Conservation (phyloP, 92 coral and sea anemone genomes). For the Palythoa grandiflora region DNA sequence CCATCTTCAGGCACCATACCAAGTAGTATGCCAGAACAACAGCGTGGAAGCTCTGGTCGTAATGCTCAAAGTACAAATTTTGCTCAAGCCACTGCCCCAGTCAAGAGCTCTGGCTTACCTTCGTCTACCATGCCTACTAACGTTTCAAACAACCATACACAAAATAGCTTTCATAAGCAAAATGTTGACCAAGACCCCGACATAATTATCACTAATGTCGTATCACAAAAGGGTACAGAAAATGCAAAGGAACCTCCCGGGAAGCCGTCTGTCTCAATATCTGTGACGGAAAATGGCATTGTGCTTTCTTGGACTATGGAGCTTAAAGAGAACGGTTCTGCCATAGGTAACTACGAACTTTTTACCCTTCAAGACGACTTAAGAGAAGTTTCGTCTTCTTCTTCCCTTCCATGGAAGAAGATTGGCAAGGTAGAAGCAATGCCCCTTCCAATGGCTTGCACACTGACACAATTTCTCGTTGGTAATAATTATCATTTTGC, state of each 20-base stretch:
- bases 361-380: slow-evolving; percentile 91
- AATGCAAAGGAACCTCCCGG: slow-evolving; percentile 57
- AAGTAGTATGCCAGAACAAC: not conserved
- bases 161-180: not conserved
- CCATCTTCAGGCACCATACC: not conserved
- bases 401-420: slow-evolving; percentile 90
- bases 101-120: not conserved
- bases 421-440: slow-evolving; percentile 92
- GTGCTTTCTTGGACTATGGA: slow-evolving; percentile 96
- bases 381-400: slow-evolving; percentile 49
- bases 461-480: slow-evolving; percentile 91
- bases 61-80: not conserved
- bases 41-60: not conserved
- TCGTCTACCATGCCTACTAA: not conserved
- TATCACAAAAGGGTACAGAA: not conserved
- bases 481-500: slow-evolving; percentile 95
- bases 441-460: slow-evolving; percentile 98
- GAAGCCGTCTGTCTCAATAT: slow-evolving; percentile 88
- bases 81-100: not conserved
- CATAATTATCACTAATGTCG: slow-evolving; percentile 32
- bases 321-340: slow-evolving; percentile 65
- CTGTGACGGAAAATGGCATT: slow-evolving; percentile 82
- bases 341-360: slow-evolving; percentile 85
- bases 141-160: no score
- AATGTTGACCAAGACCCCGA: slow-evolving; percentile 22